phyloP scores from a whole-genome alignment of 2,113 vertebrate genomes.

The Silurus glanis region DNA sequence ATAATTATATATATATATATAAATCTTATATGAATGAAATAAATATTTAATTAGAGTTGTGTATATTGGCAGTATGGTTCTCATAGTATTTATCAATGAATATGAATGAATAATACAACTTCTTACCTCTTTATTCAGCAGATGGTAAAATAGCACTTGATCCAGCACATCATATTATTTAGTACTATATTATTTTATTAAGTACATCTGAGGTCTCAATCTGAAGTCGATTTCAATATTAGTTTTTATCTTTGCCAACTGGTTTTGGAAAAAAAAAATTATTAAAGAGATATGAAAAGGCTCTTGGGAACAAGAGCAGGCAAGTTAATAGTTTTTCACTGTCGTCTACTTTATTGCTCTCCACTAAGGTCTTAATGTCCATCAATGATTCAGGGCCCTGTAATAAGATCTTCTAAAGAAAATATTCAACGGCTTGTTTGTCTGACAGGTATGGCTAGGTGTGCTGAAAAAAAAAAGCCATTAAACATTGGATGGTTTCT shows the following conservation, averaged over 20 bases:
- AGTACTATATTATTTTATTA: too few species aligned
- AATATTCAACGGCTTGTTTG: slow-evolving; percentile 55
- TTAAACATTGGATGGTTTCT: slow-evolving; percentile 33
- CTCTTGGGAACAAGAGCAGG: not conserved
- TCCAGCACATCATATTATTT: not conserved
- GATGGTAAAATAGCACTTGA: not conserved
- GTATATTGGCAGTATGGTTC: not conserved
- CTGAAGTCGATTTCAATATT: too few species aligned
- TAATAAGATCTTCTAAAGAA: slow-evolving; percentile 54
- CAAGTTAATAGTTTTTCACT: slow-evolving; percentile 8
- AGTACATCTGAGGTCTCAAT: too few species aligned
- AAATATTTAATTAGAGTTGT: not conserved
- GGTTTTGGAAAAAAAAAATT: not conserved
- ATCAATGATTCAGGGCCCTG: slow-evolving; percentile 42
- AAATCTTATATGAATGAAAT: not conserved
- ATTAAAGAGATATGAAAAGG: not conserved
- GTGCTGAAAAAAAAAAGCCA: slow-evolving; percentile 9
- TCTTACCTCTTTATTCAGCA: not conserved
- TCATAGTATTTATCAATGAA: not conserved
- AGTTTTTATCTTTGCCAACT: slow-evolving; percentile 2
- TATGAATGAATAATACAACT: not conserved
- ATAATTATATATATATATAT: too few species aligned
- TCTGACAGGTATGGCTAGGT: slow-evolving; percentile 13
- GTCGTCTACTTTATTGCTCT: slow-evolving; percentile 27
- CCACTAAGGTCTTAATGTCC: slow-evolving; percentile 33